Base-by-base conservation (phyloP, 2,888 invertebrate species). In the Sphaerophoria taeniata region DNA sequence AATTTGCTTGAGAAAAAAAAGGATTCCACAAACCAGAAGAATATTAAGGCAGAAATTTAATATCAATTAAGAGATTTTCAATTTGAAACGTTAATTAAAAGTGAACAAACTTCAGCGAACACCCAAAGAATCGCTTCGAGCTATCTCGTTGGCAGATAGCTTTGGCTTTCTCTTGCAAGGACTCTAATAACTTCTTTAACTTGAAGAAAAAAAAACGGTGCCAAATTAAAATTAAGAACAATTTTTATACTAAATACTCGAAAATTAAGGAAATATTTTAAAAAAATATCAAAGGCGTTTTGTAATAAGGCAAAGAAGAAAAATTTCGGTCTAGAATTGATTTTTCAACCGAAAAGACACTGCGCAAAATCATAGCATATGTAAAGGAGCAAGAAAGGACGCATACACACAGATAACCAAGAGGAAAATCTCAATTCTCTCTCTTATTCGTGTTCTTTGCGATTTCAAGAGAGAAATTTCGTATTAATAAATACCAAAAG, bases 361-460 rank as follows among this genome's bases (percentile, higher is more conserved):
- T 85, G 84, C 84, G 84, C 82, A 82, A 60, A 72, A 34, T 9
- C 82, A 61, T 74, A 63, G 24, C 77, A 69, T 74, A 71, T 49
- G 33, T 47, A 34, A 9, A 56, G 12, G 43, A 34, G 34, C 79
- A 55, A 71, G 14, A 24, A 24, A 24, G 24, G 24, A 24, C 24
- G 14, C 39, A 39, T 3, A 39, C 3, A 7, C 39, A 7, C 39
- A 39, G 39, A 39, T 6, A 39, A 39, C 9, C 39, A 39, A 74
- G 43, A 56, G 36, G 49, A 56, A 45, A 76, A 58, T 69, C 63
- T 24, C 65, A 47, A 34, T 12, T 69, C 24, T 43, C 4, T 65
- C 47, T 24, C 24, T 49, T 43, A 16, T 31, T 75, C n/a, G 24
- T 7, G 36, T 45, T 65, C n/a, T n/a, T 36, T 61, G 16, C 65